Conservation (phyloP, 2,113 vertebrate genomes). For the Phalacrocorax pelagicus region DNA sequence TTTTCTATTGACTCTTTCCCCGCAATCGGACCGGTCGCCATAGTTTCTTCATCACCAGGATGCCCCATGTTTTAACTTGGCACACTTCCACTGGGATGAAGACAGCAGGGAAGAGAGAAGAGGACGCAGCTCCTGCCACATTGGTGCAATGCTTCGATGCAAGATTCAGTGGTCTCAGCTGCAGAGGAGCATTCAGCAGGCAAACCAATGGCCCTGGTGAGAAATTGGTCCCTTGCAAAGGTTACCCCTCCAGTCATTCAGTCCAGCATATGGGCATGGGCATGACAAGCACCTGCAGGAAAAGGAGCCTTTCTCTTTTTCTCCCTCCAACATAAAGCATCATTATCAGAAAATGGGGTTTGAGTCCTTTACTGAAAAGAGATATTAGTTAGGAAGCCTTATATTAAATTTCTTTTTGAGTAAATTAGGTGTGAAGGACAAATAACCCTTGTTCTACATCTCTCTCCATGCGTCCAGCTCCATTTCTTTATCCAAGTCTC, state of each 20-base stretch:
- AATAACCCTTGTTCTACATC: background rate
- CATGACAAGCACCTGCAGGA: background rate
- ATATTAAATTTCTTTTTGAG: background rate
- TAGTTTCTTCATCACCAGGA: background rate
- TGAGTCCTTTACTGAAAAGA: background rate
- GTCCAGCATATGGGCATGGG: background rate
- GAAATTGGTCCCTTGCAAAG: background rate
- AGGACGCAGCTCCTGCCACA: background rate
- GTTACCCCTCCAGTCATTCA: background rate
- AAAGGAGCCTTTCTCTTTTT: background rate
- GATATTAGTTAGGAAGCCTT: background rate
- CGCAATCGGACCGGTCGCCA: fast-evolving
- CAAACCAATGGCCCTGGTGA: background rate
- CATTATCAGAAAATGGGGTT: background rate
- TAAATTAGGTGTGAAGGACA: background rate
- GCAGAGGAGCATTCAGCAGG: background rate
- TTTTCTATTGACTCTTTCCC: background rate
- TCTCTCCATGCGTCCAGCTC: background rate
- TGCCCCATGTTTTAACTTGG: background rate
- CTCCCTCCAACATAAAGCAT: background rate
- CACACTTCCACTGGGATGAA: background rate
- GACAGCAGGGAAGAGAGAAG: background rate
- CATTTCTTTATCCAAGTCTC: background rate
- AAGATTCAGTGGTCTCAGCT: background rate
- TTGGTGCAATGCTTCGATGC: background rate